These are phyloP conservation scores for Heliconius eleuchia DNA, from an alignment of 1,140 invertebrate species.

Conservation along the genomic window DNA sequence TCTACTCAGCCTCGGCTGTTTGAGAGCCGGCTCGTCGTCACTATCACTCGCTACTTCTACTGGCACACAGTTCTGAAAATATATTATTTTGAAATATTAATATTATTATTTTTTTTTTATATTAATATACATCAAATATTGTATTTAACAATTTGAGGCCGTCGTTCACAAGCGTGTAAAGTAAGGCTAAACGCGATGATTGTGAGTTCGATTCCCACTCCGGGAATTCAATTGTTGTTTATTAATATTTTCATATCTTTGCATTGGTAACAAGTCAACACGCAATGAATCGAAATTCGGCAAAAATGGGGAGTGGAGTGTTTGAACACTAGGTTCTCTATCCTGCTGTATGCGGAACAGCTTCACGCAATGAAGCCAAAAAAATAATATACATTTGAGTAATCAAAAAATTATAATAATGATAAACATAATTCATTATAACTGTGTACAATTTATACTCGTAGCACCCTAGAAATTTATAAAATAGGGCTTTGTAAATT, in stretches of 20 bases:
- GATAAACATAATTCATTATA: constrained; percentile 16
- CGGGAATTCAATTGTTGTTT: too few species aligned
- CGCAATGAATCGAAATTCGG: too few species aligned
- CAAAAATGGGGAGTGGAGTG: too few species aligned
- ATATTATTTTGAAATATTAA: background rate
- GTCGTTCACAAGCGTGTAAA: too few species aligned
- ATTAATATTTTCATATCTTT: too few species aligned
- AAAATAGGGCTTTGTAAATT: constrained; percentile 39
- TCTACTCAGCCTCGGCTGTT: constrained; percentile 83
- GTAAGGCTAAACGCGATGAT: too few species aligned
- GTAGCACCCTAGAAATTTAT: constrained; percentile 20
- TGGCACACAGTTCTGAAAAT: constrained; percentile 60
- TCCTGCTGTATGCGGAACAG: background rate
- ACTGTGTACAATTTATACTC: background rate
- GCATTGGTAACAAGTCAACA: too few species aligned
- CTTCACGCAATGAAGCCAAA: too few species aligned
- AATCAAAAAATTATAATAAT: background rate
- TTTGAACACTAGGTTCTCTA: too few species aligned
- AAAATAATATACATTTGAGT: too few species aligned
- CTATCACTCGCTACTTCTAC: constrained; percentile 78
- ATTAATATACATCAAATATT: background rate
- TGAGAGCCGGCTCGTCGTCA: constrained; percentile 87
- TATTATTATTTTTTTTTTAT: background rate
- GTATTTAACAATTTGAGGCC: too few species aligned
- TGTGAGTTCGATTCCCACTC: too few species aligned